Percentiles rank a stretch among this genome's conserved stretches.
These are phyloP conservation scores for Yponomeuta sedellus DNA, from an alignment of 2,888 invertebrate genomes.

Conservation along the genomic window DNA sequence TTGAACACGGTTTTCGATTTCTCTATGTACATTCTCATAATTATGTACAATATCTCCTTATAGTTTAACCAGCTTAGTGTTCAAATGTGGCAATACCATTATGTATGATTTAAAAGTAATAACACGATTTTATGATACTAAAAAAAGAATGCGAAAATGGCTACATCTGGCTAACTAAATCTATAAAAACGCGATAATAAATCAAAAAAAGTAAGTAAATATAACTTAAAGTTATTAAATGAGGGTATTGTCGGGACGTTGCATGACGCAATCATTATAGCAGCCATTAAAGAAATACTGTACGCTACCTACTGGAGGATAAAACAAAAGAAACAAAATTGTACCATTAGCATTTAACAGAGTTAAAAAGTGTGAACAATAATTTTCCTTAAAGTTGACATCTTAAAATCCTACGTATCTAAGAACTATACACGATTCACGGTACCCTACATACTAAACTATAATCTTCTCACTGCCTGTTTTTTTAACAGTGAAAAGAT, in stretches of 20 bases:
- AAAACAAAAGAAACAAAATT: constrained; percentile 32
- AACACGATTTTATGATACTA: constrained; percentile 11
- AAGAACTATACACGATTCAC: constrained; percentile 55
- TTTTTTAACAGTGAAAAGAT: constrained; percentile 55
- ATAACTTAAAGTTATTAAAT: constrained; percentile 5
- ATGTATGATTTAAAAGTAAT: constrained; percentile 16
- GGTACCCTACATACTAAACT: constrained; percentile 59
- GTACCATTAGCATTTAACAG: constrained; percentile 47
- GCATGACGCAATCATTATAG: not conserved
- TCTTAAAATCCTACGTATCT: constrained; percentile 50
- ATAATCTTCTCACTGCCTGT: constrained; percentile 59
- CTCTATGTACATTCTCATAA: constrained; percentile 22
- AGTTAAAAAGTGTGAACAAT: constrained; percentile 29
- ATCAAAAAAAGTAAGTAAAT: constrained; percentile 9
- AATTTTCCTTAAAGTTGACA: constrained; percentile 35
- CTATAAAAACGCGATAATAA: constrained; percentile 5
- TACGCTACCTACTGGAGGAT: not conserved
- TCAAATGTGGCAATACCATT: constrained; percentile 28
- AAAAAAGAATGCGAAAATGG: constrained; percentile 14
- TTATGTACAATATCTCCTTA: constrained; percentile 25
- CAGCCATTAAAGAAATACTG: not conserved
- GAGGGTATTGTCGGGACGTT: constrained; percentile 1
- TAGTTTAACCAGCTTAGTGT: constrained; percentile 17
- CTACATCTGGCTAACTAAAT: constrained; percentile 13
- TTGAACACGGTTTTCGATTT: constrained; percentile 15